Evolutionary conservation across 2,113 vertebrate genomes (phyloP), one percentile per base, ranked within the genome.

Genomic region (Myxocyprinus asiaticus): DNA sequence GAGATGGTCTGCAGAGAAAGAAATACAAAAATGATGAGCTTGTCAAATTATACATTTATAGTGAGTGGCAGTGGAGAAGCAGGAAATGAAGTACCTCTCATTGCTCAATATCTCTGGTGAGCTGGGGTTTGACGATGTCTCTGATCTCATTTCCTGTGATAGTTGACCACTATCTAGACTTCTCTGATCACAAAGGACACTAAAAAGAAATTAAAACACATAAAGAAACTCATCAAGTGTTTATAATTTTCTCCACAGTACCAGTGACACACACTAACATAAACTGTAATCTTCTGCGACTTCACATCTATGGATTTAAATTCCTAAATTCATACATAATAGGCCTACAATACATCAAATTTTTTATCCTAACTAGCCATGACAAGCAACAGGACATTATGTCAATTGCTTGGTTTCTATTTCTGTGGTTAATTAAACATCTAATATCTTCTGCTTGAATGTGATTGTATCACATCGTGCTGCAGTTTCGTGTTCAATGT

Each of bases 41-140:
- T 33, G 8, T 45, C 4, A 48, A 3, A 22, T 6, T 33, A 17
- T 11, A 5, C 7, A 63, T 63, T 2, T 33, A n/a, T n/a, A 63
- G 17, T 33, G 17, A 22, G 0, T 59, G 67, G 61, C 67, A 76
- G 76, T 42, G 9, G 17, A 14, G 1, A 48, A 42, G 42, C 48
- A 22, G 4, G 10, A 0, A 9, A 75, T 89, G 22, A 33, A 33
- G 89, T 92, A 96, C 95, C 94, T 95, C 71, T 97, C 95, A 81
- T 95, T 94, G 88, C 87, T 94, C 77, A 93, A 92, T 76, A 95
- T 96, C 91, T 98, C 97, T 0, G 97, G 96, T 79, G 97, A 97
- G 88, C 96, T 97, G 78, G 96, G 96, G 87, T 97, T 98, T 67
- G 96, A 96, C 0, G 92, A 95, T 9, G 94, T 92, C 88, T 97